Evolutionary conservation across 2,797 vertebrate genomes (phyloP), one percentile per base, ranked within the genome.

Genomic region (Scolopax bukidnonensis): DNA sequence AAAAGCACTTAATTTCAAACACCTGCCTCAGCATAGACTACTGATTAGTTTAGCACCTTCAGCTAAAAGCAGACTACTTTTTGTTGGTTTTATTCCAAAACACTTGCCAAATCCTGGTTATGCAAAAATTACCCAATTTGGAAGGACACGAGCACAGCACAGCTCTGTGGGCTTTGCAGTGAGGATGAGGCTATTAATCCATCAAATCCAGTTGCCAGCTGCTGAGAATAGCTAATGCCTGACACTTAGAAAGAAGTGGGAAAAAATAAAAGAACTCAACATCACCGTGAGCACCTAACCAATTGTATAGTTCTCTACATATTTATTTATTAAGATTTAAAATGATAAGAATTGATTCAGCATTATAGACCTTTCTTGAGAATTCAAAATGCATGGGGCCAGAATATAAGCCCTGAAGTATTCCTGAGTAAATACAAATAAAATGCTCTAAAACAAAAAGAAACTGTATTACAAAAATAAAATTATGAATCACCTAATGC

Each of bases 1-100:
- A 89, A 93, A 89, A 74, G 17, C 69, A 76, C 38, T 91, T 95
- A 74, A 93, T 81, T 82, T 85, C 71, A 84, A 96, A 45, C 16
- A 85, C 15, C 50, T 2, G 3, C 64, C 30, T 79, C 70, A 68
- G 54, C 61, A 86, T 8, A 77, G 41, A 51, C 65, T 67, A 84
- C 71, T 79, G 54, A 87, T 88, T 61, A 91, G 60, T 59, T 74
- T 89, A 84, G 61, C 43, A 84, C 17, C n/a, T 91, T 85, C 59
- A 90, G 12, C 38, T 85, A 94, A 86, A 78, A 75, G 63, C 41
- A 79, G 47, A 54, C 51, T 70, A 57, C 10, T 64, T 89, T 75
- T 90, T 74, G 12, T 28, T 77, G 69, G 47, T 17, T 68, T 82
- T 50, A 36, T 79, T 87, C 84, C 89, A 90, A 80, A 88, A 61